Conservation (phyloP, 2,113 vertebrate species). For the Kryptolebias marmoratus region DNA sequence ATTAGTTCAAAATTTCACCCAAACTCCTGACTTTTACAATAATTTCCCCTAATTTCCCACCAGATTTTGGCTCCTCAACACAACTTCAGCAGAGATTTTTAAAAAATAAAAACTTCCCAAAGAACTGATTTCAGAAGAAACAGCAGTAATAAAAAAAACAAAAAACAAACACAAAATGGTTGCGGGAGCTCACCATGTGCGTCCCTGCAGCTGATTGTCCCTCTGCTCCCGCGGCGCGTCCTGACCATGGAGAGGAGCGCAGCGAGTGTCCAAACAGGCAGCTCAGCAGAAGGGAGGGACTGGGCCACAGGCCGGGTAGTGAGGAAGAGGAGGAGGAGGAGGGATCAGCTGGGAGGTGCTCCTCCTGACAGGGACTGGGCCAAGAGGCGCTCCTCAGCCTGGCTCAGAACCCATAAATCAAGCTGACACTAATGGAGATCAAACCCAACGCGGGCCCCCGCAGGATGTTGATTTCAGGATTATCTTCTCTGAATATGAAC, state of each 20-base stretch:
- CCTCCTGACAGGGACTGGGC: slow-evolving; percentile 45
- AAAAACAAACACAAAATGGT: background rate
- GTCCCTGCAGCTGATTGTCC: slow-evolving; percentile 50
- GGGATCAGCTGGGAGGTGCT: slow-evolving; percentile 58
- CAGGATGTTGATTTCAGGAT: too few species aligned
- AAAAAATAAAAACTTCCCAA: too few species aligned
- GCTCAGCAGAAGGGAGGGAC: slow-evolving; percentile 33
- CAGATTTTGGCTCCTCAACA: too few species aligned
- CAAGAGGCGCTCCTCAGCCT: slow-evolving; percentile 17
- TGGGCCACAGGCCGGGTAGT: slow-evolving; percentile 34
- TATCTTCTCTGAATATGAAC: too few species aligned
- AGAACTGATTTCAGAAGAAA: too few species aligned
- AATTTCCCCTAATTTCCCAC: too few species aligned
- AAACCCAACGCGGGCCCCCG: too few species aligned
- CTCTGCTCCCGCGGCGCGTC: slow-evolving; percentile 34
- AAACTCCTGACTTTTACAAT: too few species aligned
- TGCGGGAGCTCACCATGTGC: slow-evolving; percentile 76
- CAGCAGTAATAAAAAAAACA: too few species aligned
- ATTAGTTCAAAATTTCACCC: too few species aligned
- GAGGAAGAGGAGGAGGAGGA: background rate
- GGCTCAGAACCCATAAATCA: background rate
- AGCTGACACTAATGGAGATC: too few species aligned
- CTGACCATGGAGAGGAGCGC: slow-evolving; percentile 53
- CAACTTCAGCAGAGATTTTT: too few species aligned
- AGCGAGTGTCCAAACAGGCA: slow-evolving; percentile 64